Percentiles rank a stretch among this genome's conserved stretches.
Conservation (phyloP, 2,797 vertebrate genomes). For the Pagetopsis macropterus region DNA sequence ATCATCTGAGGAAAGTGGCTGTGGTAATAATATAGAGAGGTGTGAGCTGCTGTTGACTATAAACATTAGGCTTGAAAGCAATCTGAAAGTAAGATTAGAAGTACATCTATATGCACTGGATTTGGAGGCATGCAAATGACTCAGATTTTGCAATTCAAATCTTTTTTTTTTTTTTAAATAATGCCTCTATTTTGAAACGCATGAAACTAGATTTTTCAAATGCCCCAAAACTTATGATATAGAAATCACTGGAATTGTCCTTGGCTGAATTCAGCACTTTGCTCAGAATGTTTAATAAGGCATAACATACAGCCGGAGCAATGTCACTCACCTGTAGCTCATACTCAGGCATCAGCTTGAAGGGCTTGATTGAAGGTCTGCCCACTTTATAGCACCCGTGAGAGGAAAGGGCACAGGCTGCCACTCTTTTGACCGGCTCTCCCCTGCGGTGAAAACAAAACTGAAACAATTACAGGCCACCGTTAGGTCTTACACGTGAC, state of each 20-base stretch:
- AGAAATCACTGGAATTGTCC: slow-evolving; percentile 11
- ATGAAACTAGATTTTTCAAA: slow-evolving; percentile 20
- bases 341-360: slow-evolving; percentile 66
- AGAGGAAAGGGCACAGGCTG: slow-evolving; percentile 69
- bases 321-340: slow-evolving; percentile 71
- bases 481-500: slow-evolving; percentile 56
- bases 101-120: slow-evolving; percentile 56
- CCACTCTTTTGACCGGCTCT: slow-evolving; percentile 65
- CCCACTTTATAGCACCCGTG: slow-evolving; percentile 65
- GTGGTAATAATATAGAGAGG: slow-evolving; percentile 67
- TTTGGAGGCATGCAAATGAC: slow-evolving; percentile 62
- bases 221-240: slow-evolving; percentile 4
- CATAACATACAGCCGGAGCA: slow-evolving; percentile 54
- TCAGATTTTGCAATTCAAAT: slow-evolving; percentile 58
- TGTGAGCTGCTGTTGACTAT: slow-evolving; percentile 61
- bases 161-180: slow-evolving; percentile 20
- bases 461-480: slow-evolving; percentile 70
- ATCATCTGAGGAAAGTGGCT: slow-evolving; percentile 73
- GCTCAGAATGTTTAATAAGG: slow-evolving; percentile 44
- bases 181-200: slow-evolving; percentile 41
- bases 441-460: slow-evolving; percentile 58
- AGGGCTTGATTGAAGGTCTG: slow-evolving; percentile 67
- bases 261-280: slow-evolving; percentile 38
- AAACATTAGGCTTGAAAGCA: slow-evolving; percentile 70
- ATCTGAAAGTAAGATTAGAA: slow-evolving; percentile 68